Evolutionary conservation across 2,888 invertebrate genomes (phyloP).

Genomic region (Cheilosia scutellata): DNA sequence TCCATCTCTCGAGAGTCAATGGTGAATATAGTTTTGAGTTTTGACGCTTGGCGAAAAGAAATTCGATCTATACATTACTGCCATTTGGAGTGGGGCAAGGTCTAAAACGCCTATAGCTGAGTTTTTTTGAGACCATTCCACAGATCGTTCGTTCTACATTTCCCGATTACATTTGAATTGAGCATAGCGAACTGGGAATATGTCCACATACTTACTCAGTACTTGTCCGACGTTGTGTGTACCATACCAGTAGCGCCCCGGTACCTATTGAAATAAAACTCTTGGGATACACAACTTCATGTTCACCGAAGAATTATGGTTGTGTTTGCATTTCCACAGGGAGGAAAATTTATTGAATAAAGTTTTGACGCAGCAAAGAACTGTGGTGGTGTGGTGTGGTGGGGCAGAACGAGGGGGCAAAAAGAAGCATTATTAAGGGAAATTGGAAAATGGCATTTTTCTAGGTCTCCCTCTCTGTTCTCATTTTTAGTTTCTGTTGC

Average conservation of each 20-base stretch:
- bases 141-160: slow-evolving; percentile 49
- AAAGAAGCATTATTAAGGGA: slow-evolving; percentile 62
- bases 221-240: background rate
- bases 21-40: slow-evolving; percentile 30
- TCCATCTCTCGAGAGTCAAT: slow-evolving; percentile 35
- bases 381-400: background rate
- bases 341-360: slow-evolving; percentile 72
- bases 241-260: background rate
- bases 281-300: slow-evolving; percentile 14
- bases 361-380: slow-evolving; percentile 60
- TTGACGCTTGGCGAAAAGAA: slow-evolving; percentile 46
- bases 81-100: background rate
- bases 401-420: background rate
- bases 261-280: background rate
- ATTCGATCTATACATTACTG: slow-evolving; percentile 21
- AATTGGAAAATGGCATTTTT: slow-evolving; percentile 71
- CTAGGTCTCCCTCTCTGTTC: slow-evolving; percentile 51
- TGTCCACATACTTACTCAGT: slow-evolving; percentile 42
- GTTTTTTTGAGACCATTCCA: slow-evolving; percentile 37
- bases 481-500: slow-evolving; percentile 62
- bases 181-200: slow-evolving; percentile 9
- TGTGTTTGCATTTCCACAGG: slow-evolving; percentile 67
- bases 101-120: slow-evolving; percentile 16
- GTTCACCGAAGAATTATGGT: slow-evolving; percentile 64
- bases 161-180: slow-evolving; percentile 52